Conservation (phyloP, 2,888 invertebrate genomes). For the Synanthedon tipuliformis region DNA sequence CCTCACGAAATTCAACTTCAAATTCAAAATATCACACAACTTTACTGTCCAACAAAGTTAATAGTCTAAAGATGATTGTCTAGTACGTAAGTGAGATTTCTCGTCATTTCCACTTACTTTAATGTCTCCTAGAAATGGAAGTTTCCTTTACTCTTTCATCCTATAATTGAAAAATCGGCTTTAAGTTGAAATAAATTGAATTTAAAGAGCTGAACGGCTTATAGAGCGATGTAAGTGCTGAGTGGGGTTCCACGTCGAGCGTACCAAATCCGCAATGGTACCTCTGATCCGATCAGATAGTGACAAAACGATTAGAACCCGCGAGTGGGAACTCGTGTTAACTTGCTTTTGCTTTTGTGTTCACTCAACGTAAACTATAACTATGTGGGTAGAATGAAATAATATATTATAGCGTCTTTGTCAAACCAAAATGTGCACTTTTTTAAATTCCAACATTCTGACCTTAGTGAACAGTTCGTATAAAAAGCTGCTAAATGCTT, state of each 20-base stretch:
- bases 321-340: conserved; percentile 42
- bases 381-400: neutral
- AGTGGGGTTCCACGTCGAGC: conserved; percentile 16
- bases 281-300: conserved; percentile 25
- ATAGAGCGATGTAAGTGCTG: conserved; percentile 1
- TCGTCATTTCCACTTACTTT: too few relatives aligned
- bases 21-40: too few relatives aligned
- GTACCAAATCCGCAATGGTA: conserved; percentile 8
- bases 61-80: too few relatives aligned
- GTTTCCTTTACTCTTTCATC: neutral
- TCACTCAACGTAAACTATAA: conserved; percentile 1
- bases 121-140: neutral
- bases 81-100: too few relatives aligned
- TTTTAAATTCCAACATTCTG: too few relatives aligned
- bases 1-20: too few relatives aligned
- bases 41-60: too few relatives aligned
- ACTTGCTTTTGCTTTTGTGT: conserved; percentile 34
- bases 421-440: too few relatives aligned
- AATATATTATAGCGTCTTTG: too few relatives aligned
- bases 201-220: neutral
- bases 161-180: neutral
- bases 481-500: too few relatives aligned
- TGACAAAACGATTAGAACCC: conserved; percentile 16
- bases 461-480: too few relatives aligned
- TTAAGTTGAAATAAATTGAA: neutral